Evolutionary conservation across 1,140 invertebrate species (phyloP), one percentile per base, ranked within the genome.

Genomic region (Pachyrhynchus sulphureomaculatus): DNA sequence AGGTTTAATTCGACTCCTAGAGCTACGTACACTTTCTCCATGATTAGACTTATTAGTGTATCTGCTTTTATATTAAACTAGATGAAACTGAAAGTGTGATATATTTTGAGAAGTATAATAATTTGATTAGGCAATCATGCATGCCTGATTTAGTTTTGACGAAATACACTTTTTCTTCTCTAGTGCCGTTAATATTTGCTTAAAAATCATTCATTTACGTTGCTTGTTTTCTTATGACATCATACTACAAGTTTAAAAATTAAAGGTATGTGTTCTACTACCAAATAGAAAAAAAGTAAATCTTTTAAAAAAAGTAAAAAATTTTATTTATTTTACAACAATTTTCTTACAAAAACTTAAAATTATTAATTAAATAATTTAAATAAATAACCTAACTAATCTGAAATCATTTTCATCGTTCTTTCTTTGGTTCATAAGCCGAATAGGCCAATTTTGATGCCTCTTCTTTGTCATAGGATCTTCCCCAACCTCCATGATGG

Each of bases 401-500:
- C 48, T 53, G 34, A 4, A 37, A 20, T 15, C 15, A 47, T 44
- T 48, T 26, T 52, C 41, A 53, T 60, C 49, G 55, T 47, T 60
- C 60, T 23, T 66, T 66, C 60, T 74, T 72, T n/a, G 78, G 76
- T 47, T 80, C 79, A 76, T 86, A 84, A 36, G 82, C 84, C 62
- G 77, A 84, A 75, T 86, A 87, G 42, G 85, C 84, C 69, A 85
- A 70, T 70, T 81, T 81, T 36, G 83, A 80, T 26, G 80, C 77
- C 49, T 83, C 82, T 64, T 83, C 80, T 59, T 84, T 77, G 32
- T 83, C 81, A 48, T 75, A 82, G 71, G 81, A 82, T 78, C 88
- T 85, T 75, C 87, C 88, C 87, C 88, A 89, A 70, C 86, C 84
- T 54, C 80, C 81, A 36, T 83, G 83, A 67, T 88, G 84, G 33